phyloP scores from a whole-genome alignment of 2,797 vertebrate genomes.

The Esox masquinongy region DNA sequence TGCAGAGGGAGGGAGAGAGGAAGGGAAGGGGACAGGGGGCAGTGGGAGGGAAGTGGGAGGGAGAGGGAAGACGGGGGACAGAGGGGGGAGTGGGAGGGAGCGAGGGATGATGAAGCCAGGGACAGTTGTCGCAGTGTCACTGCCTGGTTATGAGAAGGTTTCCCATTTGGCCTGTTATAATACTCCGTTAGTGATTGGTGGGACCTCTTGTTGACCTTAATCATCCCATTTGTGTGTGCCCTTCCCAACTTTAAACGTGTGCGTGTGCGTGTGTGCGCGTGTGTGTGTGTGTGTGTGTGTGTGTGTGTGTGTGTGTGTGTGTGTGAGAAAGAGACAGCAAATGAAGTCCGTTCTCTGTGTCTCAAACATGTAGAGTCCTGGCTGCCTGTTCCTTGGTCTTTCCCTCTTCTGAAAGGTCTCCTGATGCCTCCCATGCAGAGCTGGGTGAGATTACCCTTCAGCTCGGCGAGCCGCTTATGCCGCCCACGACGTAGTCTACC shows the following conservation, averaged over 20 bases:
- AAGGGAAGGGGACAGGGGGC: background rate
- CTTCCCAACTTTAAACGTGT: background rate
- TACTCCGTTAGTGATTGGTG: background rate
- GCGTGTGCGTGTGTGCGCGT: background rate
- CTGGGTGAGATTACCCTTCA: background rate
- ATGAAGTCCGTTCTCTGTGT: background rate
- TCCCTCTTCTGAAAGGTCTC: background rate
- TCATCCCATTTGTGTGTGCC: background rate
- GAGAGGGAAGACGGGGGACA: background rate
- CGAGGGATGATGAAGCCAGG: background rate
- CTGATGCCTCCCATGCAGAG: background rate
- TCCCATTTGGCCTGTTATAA: background rate
- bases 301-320: background rate
- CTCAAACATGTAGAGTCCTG: background rate
- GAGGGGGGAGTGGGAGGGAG: background rate
- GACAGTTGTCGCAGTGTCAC: background rate
- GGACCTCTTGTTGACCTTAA: background rate
- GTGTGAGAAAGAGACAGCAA: background rate
- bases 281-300: background rate
- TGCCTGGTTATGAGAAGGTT: background rate
- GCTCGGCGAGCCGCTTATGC: background rate
- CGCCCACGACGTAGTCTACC: background rate
- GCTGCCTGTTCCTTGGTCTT: background rate
- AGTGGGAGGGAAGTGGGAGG: background rate
- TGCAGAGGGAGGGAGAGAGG: constrained; percentile 1